Evolutionary conservation across 2,797 vertebrate genomes (phyloP).

Genomic region (Menidia menidia): DNA sequence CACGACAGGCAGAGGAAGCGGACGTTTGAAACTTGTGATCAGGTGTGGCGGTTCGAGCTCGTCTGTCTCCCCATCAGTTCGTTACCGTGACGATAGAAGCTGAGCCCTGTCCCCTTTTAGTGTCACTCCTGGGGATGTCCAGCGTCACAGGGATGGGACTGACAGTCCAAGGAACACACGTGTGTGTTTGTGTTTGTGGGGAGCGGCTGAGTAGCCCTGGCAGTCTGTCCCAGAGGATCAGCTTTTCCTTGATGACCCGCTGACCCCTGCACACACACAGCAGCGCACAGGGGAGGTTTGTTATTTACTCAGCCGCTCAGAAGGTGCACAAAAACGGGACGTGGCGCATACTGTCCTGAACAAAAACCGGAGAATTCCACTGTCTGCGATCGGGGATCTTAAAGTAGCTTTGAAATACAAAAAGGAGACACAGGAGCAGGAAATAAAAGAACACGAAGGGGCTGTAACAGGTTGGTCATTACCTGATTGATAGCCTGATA

Average conservation of each 20-base stretch:
- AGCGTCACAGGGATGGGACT: slow-evolving; percentile 42
- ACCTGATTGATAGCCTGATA: too few species aligned
- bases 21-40: slow-evolving; percentile 60
- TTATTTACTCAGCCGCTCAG: background rate
- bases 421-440: too few species aligned
- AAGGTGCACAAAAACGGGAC: slow-evolving; percentile 15
- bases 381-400: too few species aligned
- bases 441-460: too few species aligned
- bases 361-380: background rate
- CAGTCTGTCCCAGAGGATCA: slow-evolving; percentile 82
- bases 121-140: slow-evolving; percentile 69
- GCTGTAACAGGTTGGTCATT: too few species aligned
- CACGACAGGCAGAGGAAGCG: slow-evolving; percentile 40
- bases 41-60: slow-evolving; percentile 69
- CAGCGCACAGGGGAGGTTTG: slow-evolving; percentile 10
- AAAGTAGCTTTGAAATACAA: too few species aligned
- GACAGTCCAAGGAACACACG: slow-evolving; percentile 43
- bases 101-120: slow-evolving; percentile 80
- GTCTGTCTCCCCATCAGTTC: slow-evolving; percentile 73
- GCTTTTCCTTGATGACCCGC: slow-evolving; percentile 63
- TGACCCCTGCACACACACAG: slow-evolving; percentile 57
- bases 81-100: slow-evolving; percentile 72
- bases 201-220: slow-evolving; percentile 72
- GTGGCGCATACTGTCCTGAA: background rate
- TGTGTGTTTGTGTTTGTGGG: slow-evolving; percentile 37